phyloP scores from a whole-genome alignment of 2,888 invertebrate genomes.

The Oligia fasciuncula region DNA sequence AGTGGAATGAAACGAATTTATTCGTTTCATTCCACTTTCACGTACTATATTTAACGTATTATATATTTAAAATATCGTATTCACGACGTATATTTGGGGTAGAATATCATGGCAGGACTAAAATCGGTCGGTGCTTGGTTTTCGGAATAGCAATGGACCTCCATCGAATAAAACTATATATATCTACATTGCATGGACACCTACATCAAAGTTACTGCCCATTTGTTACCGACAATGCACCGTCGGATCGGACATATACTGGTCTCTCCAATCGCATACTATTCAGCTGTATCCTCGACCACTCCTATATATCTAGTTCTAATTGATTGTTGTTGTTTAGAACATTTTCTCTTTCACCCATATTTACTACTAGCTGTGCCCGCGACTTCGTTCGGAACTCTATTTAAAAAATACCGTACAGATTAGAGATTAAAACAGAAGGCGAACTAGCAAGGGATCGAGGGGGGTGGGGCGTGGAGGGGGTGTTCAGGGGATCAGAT shows the following conservation, averaged over 20 bases:
- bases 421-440: constrained; percentile 2
- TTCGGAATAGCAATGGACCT: neutral
- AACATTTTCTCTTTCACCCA: neutral
- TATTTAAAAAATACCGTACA: too few relatives aligned
- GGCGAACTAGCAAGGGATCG: too few relatives aligned
- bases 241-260: constrained; percentile 5
- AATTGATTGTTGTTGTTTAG: neutral
- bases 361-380: neutral
- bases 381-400: too few relatives aligned
- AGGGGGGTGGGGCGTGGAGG: too few relatives aligned
- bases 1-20: too few relatives aligned
- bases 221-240: constrained; percentile 1
- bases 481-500: too few relatives aligned
- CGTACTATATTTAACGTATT: too few relatives aligned
- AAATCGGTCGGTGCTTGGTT: neutral
- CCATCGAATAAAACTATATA: neutral
- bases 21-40: too few relatives aligned
- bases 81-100: neutral
- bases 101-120: neutral
- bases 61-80: neutral
- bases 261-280: neutral
- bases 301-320: neutral
- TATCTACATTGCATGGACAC: neutral
- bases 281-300: neutral
- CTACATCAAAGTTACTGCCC: neutral